Conservation (phyloP, 2,888 invertebrate genomes). For the Drosophila macrospina region DNA sequence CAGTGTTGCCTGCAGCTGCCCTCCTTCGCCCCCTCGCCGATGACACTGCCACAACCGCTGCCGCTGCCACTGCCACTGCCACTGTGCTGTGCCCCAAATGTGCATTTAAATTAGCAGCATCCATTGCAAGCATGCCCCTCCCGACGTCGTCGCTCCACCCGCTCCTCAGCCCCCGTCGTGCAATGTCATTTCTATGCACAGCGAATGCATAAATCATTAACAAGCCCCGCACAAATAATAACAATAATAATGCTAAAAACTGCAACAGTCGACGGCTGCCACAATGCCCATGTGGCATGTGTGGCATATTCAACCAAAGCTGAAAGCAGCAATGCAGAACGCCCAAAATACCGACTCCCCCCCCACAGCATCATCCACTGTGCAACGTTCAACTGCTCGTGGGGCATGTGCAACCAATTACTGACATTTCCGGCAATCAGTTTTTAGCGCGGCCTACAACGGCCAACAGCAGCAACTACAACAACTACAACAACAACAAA, state of each 20-base stretch:
- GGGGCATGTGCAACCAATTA: conserved; percentile 68
- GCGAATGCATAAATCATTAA: conserved; percentile 78
- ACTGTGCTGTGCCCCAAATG: conserved; percentile 65
- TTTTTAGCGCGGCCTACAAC: conserved; percentile 60
- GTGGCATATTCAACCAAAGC: conserved; percentile 20
- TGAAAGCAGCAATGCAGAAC: not conserved
- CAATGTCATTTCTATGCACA: conserved; percentile 74
- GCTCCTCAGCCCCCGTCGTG: not conserved
- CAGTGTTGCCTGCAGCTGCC: conserved; percentile 33
- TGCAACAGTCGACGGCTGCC: conserved; percentile 66
- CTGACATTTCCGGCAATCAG: conserved; percentile 75
- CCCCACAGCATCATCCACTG: not conserved
- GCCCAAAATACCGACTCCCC: not conserved
- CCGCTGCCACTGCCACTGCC: not conserved
- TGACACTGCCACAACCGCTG: not conserved
- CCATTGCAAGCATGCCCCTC: conserved; percentile 23
- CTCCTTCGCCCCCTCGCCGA: conserved; percentile 3
- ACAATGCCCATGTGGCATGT: conserved; percentile 70
- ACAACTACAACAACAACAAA: conserved; percentile 1
- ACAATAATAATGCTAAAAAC: conserved; percentile 78
- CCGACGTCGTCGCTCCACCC: no score
- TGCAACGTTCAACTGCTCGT: conserved; percentile 2
- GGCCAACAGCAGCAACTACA: conserved; percentile 1
- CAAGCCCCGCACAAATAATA: conserved; percentile 71
- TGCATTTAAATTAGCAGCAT: conserved; percentile 74